These are phyloP conservation scores for Acanthopagrus latus DNA, from an alignment of 2,797 vertebrate genomes.

Conservation along the genomic window DNA sequence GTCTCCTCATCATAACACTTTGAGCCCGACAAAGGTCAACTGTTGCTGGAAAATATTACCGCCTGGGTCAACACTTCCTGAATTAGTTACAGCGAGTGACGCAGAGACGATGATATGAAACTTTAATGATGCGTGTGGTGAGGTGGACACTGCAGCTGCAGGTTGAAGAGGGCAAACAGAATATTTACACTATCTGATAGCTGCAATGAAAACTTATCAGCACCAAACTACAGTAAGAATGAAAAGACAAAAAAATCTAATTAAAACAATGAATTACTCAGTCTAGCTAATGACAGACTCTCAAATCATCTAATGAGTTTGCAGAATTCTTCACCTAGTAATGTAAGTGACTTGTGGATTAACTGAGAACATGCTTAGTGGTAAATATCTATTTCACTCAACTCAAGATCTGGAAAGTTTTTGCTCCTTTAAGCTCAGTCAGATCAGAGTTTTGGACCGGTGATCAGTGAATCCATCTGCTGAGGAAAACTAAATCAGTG, in stretches of 20 bases:
- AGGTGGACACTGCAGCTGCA: slow-evolving; percentile 14
- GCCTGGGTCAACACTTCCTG: slow-evolving; percentile 50
- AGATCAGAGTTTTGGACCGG: too few species aligned
- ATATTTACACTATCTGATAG: not conserved
- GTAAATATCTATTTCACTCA: not conserved
- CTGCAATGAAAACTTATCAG: not conserved
- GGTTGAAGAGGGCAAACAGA: not conserved
- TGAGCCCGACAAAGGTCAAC: slow-evolving; percentile 60
- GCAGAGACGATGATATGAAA: slow-evolving; percentile 28
- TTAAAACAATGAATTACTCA: not conserved
- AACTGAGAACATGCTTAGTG: too few species aligned
- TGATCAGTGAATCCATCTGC: not conserved
- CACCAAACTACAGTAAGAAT: not conserved
- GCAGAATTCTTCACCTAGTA: too few species aligned
- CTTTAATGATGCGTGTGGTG: slow-evolving; percentile 24
- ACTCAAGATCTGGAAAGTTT: not conserved
- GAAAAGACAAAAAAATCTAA: not conserved
- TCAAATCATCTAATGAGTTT: not conserved
- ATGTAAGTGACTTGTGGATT: too few species aligned
- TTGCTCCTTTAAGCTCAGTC: not conserved
- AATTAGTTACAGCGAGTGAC: slow-evolving; percentile 32
- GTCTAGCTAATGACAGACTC: not conserved
- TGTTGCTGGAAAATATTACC: slow-evolving; percentile 46
- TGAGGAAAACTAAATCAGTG: not conserved
- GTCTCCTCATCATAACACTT: slow-evolving; percentile 50